Percentiles rank a stretch among this genome's conserved stretches.
These are phyloP conservation scores for Typhlichthys subterraneus DNA, from an alignment of 2,797 vertebrate species.

Conservation along the genomic window DNA sequence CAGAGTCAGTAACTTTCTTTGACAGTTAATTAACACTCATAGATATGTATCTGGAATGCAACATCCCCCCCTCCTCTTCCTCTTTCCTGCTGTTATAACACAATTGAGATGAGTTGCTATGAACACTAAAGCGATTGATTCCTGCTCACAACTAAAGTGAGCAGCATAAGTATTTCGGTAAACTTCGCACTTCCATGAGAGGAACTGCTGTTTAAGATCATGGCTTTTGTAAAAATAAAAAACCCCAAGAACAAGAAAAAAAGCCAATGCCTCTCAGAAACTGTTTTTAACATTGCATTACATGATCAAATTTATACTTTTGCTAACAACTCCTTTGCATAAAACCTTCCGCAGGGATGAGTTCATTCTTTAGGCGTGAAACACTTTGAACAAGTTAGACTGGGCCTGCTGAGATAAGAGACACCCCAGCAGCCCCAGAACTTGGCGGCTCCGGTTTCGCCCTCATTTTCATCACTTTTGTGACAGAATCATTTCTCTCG, in stretches of 20 bases:
- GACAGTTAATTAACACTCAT: too few relatives aligned
- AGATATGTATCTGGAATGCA: too few relatives aligned
- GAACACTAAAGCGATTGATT: too few relatives aligned
- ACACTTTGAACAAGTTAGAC: conserved; percentile 3
- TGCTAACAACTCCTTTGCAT: not conserved
- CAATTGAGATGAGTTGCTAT: too few relatives aligned
- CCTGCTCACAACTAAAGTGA: too few relatives aligned
- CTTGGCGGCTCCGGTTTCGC: conserved; percentile 29
- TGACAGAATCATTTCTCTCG: conserved; percentile 36
- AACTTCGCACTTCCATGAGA: too few relatives aligned
- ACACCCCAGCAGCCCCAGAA: conserved; percentile 6
- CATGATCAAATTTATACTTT: conserved; percentile 8
- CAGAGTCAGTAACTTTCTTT: too few relatives aligned
- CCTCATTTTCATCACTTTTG: conserved; percentile 44
- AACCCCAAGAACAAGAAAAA: too few relatives aligned
- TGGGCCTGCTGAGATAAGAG: conserved; percentile 33
- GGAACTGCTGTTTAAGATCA: not conserved
- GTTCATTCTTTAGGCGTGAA: not conserved
- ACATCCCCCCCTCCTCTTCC: too few relatives aligned
- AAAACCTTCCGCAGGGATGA: not conserved
- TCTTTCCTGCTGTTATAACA: too few relatives aligned
- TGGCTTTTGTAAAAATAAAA: not conserved
- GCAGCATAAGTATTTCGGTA: too few relatives aligned
- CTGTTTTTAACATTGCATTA: not conserved
- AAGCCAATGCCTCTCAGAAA: not conserved